A percentile compares a stretch with the other conserved stretches of the same genome.
Conservation (phyloP, 1,140 invertebrate genomes). For the Oncopeltus fasciatus region DNA sequence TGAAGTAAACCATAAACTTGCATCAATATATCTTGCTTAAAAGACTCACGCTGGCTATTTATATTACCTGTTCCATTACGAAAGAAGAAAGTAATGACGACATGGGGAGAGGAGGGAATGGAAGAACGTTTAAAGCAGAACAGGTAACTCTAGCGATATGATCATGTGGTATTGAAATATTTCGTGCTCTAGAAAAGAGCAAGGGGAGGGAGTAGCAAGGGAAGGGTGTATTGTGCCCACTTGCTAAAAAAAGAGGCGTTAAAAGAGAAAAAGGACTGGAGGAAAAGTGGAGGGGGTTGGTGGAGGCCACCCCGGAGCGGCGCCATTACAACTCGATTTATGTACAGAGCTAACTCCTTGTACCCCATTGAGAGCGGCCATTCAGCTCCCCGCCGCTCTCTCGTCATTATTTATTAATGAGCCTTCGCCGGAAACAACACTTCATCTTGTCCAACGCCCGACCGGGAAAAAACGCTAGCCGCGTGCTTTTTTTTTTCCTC, state of each 20-base stretch:
- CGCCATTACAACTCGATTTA: conserved; percentile 1
- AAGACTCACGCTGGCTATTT: no score
- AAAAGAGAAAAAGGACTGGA: neutral
- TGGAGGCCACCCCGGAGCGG: conserved; percentile 1
- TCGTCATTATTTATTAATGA: conserved; percentile 8
- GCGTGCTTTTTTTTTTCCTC: neutral
- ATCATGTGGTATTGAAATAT: no score
- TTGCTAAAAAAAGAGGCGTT: neutral
- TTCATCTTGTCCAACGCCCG: conserved; percentile 8
- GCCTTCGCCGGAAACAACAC: conserved; percentile 6
- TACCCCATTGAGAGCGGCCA: conserved; percentile 3
- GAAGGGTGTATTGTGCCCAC: neutral
- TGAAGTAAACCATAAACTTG: no score
- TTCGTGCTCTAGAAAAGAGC: no score
- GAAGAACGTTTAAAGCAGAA: no score
- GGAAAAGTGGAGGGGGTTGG: no score
- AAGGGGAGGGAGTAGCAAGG: neutral
- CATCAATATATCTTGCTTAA: no score
- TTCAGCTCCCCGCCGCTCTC: neutral
- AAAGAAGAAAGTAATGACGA: no score
- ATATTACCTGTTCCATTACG: no score
- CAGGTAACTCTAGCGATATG: no score
- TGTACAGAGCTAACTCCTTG: neutral
- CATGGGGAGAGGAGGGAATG: no score
- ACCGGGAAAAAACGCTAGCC: neutral